A percentile compares a stretch with the other conserved stretches of the same genome.
These are phyloP conservation scores for Catocala nupta DNA, from an alignment of 2,888 invertebrate species.

Conservation along the genomic window DNA sequence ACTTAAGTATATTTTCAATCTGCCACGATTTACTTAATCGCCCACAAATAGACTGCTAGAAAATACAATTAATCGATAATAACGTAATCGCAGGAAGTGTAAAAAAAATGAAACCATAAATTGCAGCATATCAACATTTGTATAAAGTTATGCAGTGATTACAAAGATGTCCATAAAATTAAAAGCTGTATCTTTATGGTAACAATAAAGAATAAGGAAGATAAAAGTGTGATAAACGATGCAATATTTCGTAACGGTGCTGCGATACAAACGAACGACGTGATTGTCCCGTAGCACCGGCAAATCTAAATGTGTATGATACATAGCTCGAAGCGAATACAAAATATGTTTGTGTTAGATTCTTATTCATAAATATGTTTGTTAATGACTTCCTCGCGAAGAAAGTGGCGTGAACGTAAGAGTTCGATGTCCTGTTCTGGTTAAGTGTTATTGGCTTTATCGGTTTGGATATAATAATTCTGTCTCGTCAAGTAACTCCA, in stretches of 20 bases:
- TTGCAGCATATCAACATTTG: neutral
- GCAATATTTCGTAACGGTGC: neutral
- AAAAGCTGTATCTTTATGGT: slow-evolving; percentile 3
- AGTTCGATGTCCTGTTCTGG: too few species aligned
- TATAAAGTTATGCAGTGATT: neutral
- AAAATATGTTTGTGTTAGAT: neutral
- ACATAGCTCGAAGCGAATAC: neutral
- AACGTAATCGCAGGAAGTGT: too few species aligned
- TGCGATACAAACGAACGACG: neutral
- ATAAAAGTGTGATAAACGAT: neutral
- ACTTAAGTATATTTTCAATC: too few species aligned
- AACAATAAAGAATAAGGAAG: neutral
- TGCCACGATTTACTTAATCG: too few species aligned
- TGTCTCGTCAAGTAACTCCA: too few species aligned
- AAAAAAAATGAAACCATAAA: neutral
- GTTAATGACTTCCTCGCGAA: too few species aligned
- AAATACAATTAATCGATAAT: too few species aligned
- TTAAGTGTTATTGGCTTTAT: too few species aligned
- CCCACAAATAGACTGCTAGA: too few species aligned
- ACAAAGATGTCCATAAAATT: neutral
- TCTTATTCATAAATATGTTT: too few species aligned
- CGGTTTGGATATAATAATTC: too few species aligned
- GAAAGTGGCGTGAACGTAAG: too few species aligned
- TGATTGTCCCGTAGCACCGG: neutral
- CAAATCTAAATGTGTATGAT: neutral